Base-by-base conservation (phyloP, 2,888 invertebrate species). In the Tinea semifulvella region DNA sequence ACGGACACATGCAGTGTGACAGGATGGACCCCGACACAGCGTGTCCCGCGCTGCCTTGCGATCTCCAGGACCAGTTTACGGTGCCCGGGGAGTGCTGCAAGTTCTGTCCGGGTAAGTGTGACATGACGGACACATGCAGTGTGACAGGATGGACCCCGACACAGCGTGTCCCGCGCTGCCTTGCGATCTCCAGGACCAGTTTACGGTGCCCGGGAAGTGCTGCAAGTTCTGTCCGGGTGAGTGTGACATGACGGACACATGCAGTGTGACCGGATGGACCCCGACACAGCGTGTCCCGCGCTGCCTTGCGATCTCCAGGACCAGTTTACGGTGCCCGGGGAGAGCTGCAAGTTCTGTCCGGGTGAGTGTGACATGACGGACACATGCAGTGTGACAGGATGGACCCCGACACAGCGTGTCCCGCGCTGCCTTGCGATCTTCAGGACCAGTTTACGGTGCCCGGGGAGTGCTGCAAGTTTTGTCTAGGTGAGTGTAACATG, bases 341-440 rank as follows among this genome's bases (percentile, higher is more conserved):
- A 92, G 69, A 95, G 94, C 80, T 95, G 95, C 84, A 91, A 91
- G 68, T 91, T 92, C 65, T 95, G 95, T 71, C 90, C 90, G 79
- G 94, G 94, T 92, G 10, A 36, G 36, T 18, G 6, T 95, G 95
- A 70, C 84, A 85, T 61, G 90, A 94, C 68, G 94, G 93, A 42
- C 86, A 84, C 58, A 91, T 93, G 88, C 85, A 86, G 60, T 94
- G 94, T 73, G 81, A 84, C 52, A 84, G 85, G 56, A 85, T 88
- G 48, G 87, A 91, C 66, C 89, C 89, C 22, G 86, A 88, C 57
- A 85, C 84, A 47, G 85, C 84, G 55, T 94, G 94, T 72, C 92
- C 93, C 42, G 83, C 85, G 56, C 83, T 94, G 55, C 85, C 88
- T 44, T 94, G 94, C 74, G 89, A 91, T 51, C 81, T 84, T 43